Base-by-base conservation (phyloP, 1,140 invertebrate species). In the Trachelipus rathkii region DNA sequence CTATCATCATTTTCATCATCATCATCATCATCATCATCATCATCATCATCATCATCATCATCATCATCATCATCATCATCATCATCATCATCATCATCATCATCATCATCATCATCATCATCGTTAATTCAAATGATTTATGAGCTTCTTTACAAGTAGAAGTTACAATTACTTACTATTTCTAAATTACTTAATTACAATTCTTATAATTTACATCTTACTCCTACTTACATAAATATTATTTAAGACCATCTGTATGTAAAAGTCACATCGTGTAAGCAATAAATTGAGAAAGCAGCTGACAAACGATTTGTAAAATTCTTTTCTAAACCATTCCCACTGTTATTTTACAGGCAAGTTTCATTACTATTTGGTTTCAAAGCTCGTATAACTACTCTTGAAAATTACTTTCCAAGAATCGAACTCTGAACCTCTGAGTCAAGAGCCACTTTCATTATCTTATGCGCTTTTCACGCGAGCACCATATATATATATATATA, bases 21-120 rank as follows among this genome's bases (percentile, higher is more conserved):
- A 53, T 53, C n/a, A 53, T 53, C n/a, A 53, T 53, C n/a, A 53
- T 53, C n/a, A 53, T 53, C n/a, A 53, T 53, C n/a, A 53, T 53
- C n/a, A 53, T 53, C n/a, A 53, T 53, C n/a, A 53, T 53, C n/a
- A 53, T 53, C n/a, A 53, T 53, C n/a, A 53, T 53, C n/a, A 53
- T 53, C n/a, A 53, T 53, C n/a, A 53, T 53, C n/a, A 53, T 53
- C n/a, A 53, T 53, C n/a, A 53, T 53, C n/a, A 53, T 53, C n/a
- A 53, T 53, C n/a, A 53, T 53, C 50, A 53, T 53, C n/a, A 53
- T 53, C n/a, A 53, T 53, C 50, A 53, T 53, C n/a, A 53, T 53
- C n/a, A 53, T 53, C n/a, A 53, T 53, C n/a, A 53, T 53, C n/a
- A 53, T 53, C n/a, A 53, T 53, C n/a, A 53, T 53, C n/a, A 53